A percentile compares a stretch with the other conserved stretches of the same genome.
phyloP scores from a whole-genome alignment of 2,113 vertebrate genomes.

The Helogale parvula region DNA sequence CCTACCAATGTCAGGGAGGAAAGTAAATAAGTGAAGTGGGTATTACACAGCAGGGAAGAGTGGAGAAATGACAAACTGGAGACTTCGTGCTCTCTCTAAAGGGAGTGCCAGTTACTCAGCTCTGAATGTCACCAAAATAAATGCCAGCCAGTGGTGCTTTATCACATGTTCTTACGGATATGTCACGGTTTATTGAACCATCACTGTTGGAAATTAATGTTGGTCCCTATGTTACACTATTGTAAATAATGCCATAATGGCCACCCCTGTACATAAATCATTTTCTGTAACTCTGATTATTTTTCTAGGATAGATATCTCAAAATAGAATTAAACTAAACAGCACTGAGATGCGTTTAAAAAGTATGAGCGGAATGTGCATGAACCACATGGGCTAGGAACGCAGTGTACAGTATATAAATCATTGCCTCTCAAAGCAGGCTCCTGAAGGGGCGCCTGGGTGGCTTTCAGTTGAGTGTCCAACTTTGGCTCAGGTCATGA shows the following conservation, averaged over 20 bases:
- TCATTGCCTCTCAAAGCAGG: not conserved
- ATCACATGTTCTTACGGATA: not conserved
- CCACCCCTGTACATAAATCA: not conserved
- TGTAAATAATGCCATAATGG: conserved; percentile 44
- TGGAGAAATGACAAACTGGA: not conserved
- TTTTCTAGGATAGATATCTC: not conserved
- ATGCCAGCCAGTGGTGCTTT: not conserved
- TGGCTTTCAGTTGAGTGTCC: no score
- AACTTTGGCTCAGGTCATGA: no score
- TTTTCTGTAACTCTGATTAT: conserved; percentile 36
- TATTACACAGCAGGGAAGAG: not conserved
- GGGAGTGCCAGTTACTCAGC: not conserved
- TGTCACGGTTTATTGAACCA: not conserved
- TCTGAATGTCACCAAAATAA: not conserved
- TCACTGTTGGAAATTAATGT: not conserved
- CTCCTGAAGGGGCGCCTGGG: not conserved
- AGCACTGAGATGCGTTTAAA: conserved; percentile 10
- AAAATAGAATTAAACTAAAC: conserved; percentile 6
- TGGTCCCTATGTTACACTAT: conserved; percentile 23
- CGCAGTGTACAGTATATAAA: not conserved
- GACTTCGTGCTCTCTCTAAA: not conserved
- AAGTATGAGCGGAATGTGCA: not conserved
- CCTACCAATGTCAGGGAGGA: not conserved
- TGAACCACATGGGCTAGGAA: not conserved
- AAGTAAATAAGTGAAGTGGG: not conserved